Percentiles rank a stretch among this genome's conserved stretches.
These are phyloP conservation scores for Crocuta crocuta DNA, from an alignment of 2,113 vertebrate genomes.

Conservation along the genomic window DNA sequence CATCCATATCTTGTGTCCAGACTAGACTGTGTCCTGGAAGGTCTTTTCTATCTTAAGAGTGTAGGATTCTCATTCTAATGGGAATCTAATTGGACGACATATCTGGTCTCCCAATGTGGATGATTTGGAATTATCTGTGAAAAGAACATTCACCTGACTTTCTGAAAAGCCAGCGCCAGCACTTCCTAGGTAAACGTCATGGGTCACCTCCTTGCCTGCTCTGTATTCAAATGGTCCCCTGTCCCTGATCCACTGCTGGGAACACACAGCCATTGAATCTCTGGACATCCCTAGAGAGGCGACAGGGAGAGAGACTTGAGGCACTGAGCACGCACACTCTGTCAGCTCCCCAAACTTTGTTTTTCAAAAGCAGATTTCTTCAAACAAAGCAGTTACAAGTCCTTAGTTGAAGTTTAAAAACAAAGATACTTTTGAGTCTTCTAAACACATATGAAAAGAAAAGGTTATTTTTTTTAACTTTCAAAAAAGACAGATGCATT, in stretches of 20 bases:
- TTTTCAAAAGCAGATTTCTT: conserved; percentile 70
- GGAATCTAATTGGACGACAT: background rate
- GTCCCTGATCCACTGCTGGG: background rate
- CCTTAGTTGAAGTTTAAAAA: conserved; percentile 71
- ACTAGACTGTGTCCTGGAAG: fast-evolving
- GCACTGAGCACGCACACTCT: fast-evolving
- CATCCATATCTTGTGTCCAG: background rate
- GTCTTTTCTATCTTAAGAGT: background rate
- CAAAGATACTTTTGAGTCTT: conserved; percentile 73
- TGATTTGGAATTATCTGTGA: background rate
- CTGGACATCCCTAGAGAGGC: background rate
- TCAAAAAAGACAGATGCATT: conserved; percentile 58
- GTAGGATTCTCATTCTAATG: background rate
- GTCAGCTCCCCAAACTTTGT: conserved; percentile 41
- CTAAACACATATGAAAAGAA: conserved; percentile 73
- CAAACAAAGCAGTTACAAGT: conserved; percentile 59
- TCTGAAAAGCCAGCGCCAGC: background rate
- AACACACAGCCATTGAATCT: background rate
- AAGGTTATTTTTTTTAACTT: conserved; percentile 70
- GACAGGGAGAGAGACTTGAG: background rate
- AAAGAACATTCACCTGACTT: background rate
- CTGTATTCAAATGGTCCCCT: background rate
- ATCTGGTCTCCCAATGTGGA: background rate
- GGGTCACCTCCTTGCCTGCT: background rate
- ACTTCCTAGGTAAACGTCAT: fast-evolving